Evolutionary conservation across 2,113 vertebrate species (phyloP), one percentile per base, ranked within the genome.

Genomic region (Crypturellus undulatus): DNA sequence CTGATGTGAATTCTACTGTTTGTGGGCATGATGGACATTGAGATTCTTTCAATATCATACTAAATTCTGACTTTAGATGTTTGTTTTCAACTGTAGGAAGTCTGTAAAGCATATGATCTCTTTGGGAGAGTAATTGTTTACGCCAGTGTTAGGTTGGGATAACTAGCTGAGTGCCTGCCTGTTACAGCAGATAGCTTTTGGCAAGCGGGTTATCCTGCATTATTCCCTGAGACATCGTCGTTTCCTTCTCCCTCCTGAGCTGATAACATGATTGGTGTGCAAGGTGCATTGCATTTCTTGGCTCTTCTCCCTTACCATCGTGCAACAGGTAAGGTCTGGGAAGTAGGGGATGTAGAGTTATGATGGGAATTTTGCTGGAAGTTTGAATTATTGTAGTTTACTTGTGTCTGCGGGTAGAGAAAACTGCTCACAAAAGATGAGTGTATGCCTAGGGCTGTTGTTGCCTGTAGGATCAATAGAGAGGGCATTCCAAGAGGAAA

Each of bases 11-110:
- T 69, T 82, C n/a, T 63, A 14, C 22, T 78, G 8, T 71, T 82
- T 84, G 30, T 42, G 16, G 30, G 28, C 45, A 45, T 79, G 82
- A 40, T 45, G 60, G 20, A 6, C 19, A 54, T 38, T 45, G 6
- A 54, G 4, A 47, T 77, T 67, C 21, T 89, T 89, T 90, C 38
- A 36, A 20, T 58, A 18, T 71, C 71, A 13, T 59, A 7, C 32
- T 93, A 0, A 25, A 42, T 75, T 87, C 51, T 87, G 67, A 75
- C 11, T 64, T 63, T 54, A 82, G 84, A n/a, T 71, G 56, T 11
- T 75, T 59, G 4, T 42, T 87, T 21, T 54, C 52, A 79, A 34
- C 60, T 82, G 17, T 21, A 82, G 81, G 79, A 93, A 81, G 58
- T 79, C 26, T 56, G 36, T 1, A 26, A 86, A 40, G 12, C 2